Percentiles rank a stretch among this genome's conserved stretches.
These are phyloP conservation scores for Eolophus roseicapilla DNA, from an alignment of 2,113 vertebrate genomes.

Conservation along the genomic window DNA sequence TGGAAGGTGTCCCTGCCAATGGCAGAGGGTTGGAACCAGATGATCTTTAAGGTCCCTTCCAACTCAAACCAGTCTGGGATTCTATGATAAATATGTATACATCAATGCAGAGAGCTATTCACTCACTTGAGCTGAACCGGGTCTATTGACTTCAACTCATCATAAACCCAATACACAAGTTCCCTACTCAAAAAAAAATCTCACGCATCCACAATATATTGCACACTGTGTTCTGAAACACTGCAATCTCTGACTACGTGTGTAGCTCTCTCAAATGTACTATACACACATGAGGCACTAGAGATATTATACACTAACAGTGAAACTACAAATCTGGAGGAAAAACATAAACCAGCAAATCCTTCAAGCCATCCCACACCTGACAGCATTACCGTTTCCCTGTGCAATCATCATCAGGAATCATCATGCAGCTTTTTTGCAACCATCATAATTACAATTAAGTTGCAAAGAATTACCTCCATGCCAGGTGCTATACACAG, in stretches of 20 bases:
- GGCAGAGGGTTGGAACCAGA: background rate
- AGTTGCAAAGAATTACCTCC: background rate
- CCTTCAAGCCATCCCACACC: background rate
- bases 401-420: background rate
- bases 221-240: background rate
- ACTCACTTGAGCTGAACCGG: background rate
- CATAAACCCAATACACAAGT: background rate
- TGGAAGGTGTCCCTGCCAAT: background rate
- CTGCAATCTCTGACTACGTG: background rate
- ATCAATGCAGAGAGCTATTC: background rate
- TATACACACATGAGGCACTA: background rate
- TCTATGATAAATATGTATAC: background rate
- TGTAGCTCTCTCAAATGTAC: background rate
- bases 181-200: background rate
- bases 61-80: background rate
- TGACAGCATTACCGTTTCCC: background rate
- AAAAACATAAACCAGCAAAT: background rate
- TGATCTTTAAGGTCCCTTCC: background rate
- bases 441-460: background rate
- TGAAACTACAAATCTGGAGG: background rate
- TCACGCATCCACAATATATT: rapidly evolving
- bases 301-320: background rate
- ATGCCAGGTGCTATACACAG: background rate
- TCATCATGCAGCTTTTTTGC: background rate
- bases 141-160: background rate